Base-by-base conservation (phyloP, 2,888 invertebrate species). In the Drosophila algonquin region DNA sequence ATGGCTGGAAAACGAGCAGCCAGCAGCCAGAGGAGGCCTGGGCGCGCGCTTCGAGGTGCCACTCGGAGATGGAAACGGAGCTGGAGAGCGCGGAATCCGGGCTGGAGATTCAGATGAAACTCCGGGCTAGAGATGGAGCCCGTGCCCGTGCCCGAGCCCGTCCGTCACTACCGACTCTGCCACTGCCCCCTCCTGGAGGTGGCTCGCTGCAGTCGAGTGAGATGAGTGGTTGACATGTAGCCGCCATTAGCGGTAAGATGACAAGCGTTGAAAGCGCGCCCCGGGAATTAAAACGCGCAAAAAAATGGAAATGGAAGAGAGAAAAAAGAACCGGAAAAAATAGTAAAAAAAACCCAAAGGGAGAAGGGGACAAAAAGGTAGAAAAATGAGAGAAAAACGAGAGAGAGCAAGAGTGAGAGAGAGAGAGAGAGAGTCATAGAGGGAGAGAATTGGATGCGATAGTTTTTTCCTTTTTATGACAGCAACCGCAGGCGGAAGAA, bases 161-260 rank as follows among this genome's bases (percentile, higher is more conserved):
- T 40, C 40, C 40, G 14, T 14, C 12, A 5, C 35, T 1, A 5
- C 35, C 10, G 32, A 3, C 32, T 3, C 32, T 40, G 40, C 14
- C 7, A 40, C 40, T 40, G 40, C 40, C 40, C 35, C 35, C 32
- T 1, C 12, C 1, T 40, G 14, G 40, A 40, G 40, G 40, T 40
- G 40, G 40, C n/a, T 6, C n/a, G 50, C 50, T 44, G 63, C 53
- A 63, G 63, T 58, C 68, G 63, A 61, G 62, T 65, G 67, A 81
- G 86, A 88, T 86, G 88, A 86, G 86, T 87, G 88, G 85, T 88
- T 86, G 86, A 86, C 87, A 86, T 86, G 87, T 81, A 86, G 81
- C 88, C 87, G 86, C 86, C 86, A 86, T 86, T 86, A 88, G 86
- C 86, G 86, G 85, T 84, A 85, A 87, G 87, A 84, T 85, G 84